These are phyloP conservation scores for Copidosoma floridanum DNA, from an alignment of 1,140 invertebrate species.

Conservation along the genomic window DNA sequence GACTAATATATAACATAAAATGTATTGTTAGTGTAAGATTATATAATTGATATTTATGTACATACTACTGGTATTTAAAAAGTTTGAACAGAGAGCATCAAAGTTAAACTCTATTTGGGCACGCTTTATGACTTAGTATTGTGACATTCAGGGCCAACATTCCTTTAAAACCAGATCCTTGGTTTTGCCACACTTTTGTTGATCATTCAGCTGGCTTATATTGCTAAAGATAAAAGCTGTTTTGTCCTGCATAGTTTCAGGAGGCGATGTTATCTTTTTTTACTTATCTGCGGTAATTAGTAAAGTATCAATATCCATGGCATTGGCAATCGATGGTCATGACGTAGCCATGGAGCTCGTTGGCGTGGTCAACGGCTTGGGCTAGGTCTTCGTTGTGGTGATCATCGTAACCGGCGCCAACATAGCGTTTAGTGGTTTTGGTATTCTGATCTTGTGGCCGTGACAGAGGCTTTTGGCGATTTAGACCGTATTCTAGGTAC, in stretches of 20 bases:
- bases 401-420: constrained; percentile 58
- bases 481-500: constrained; percentile 88
- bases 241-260: constrained; percentile 89
- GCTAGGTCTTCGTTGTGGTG: constrained; percentile 50
- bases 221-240: constrained; percentile 99
- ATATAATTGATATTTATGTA: too few relatives aligned
- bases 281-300: constrained; percentile 92
- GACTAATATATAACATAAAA: too few relatives aligned
- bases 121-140: too few relatives aligned
- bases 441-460: constrained; percentile 70
- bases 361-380: constrained; percentile 50
- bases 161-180: too few relatives aligned
- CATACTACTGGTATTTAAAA: too few relatives aligned
- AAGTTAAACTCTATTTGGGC: too few relatives aligned
- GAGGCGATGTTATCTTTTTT: constrained; percentile 83
- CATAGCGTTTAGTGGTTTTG: constrained; percentile 64
- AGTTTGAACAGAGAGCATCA: too few relatives aligned
- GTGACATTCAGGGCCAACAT: too few relatives aligned
- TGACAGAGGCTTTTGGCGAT: constrained; percentile 82
- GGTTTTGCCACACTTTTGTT: too few relatives aligned
- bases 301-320: constrained; percentile 97
- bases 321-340: constrained; percentile 92
- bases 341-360: constrained; percentile 50
- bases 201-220: constrained; percentile 92
- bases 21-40: too few relatives aligned